phyloP scores from a whole-genome alignment of 2,113 vertebrate genomes.

The Corydoras sp. region DNA sequence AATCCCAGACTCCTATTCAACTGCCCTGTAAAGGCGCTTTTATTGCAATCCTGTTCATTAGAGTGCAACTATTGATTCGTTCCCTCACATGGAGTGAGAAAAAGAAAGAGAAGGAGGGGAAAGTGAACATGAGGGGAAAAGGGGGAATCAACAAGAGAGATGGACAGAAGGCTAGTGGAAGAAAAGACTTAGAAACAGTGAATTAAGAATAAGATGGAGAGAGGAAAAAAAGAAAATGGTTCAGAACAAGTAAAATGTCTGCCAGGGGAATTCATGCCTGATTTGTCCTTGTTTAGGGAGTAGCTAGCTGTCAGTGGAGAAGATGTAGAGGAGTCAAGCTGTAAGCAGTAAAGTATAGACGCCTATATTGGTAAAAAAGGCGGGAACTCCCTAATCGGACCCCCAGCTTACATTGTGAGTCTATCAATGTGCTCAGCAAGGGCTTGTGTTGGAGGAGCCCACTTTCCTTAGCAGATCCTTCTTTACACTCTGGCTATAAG shows the following conservation, averaged over 20 bases:
- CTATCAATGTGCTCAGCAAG: conserved; percentile 36
- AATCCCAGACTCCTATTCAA: conserved; percentile 60
- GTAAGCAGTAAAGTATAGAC: conserved; percentile 32
- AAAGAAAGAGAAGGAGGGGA: conserved; percentile 19
- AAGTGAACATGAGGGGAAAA: too few species aligned
- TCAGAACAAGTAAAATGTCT: conserved; percentile 50
- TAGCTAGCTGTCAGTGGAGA: conserved; percentile 52
- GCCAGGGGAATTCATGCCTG: conserved; percentile 63
- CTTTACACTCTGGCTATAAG: conserved; percentile 26
- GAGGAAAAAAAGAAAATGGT: conserved; percentile 34
- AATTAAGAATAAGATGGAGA: conserved; percentile 43
- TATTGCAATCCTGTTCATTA: conserved; percentile 54
- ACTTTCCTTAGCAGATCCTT: conserved; percentile 23
- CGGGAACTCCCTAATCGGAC: conserved; percentile 14
- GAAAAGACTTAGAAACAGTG: conserved; percentile 28
- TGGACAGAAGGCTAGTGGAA: conserved; percentile 42
- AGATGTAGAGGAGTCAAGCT: conserved; percentile 33
- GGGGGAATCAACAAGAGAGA: conserved; percentile 8
- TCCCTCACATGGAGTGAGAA: conserved; percentile 51
- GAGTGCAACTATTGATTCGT: conserved; percentile 39
- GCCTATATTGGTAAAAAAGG: conserved; percentile 41
- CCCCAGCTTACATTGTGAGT: conserved; percentile 29
- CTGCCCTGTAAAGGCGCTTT: conserved; percentile 51
- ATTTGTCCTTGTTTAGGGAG: conserved; percentile 61
- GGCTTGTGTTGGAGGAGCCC: conserved; percentile 25